Base-by-base conservation (phyloP, 1,140 invertebrate species). In the Delia radicum region DNA sequence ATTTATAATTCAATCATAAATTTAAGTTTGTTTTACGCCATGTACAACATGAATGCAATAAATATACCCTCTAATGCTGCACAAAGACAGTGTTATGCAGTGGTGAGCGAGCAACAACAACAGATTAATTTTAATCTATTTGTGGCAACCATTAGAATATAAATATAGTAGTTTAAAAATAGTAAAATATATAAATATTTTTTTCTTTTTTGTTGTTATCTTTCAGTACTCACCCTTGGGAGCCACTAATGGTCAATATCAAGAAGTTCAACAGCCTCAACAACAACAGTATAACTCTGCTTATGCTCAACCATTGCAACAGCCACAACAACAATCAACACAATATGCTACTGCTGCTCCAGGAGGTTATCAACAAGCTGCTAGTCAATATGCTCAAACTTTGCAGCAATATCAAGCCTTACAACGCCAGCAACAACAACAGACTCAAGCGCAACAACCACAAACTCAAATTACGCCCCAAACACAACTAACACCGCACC, bases 291-390 rank as follows among this genome's bases (percentile, higher is more conserved):
- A 27, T 8, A 5, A 3, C 3, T 13, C 6, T 10, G 37, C 33
- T 8, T 67, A 75, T 75, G 63, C 61, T 0, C 48, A 74, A 46
- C n/a, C 26, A 10, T 61, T 74, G 73, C 37, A 55, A 46, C 48
- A 61, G 18, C 2, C 80, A 78, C 80, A 78, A 82, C 77, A 74
- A n/a, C 63, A 12, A 77, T 74, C 71, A 62, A 31, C 77, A n/a
- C n/a, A n/a, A n/a, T n/a, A n/a, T 71, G 74, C 78, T 74, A 73
- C 69, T 48, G 72, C 27, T 42, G 29, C 31, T 24, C 24, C 76
- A 3, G 29, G 21, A 37, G 42, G 62, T 42, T 78, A 79, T 42
- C 33, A 13, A 69, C 65, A 28, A 55, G n/a, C 48, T 21, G 46
- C 46, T 15, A 24, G 0, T 27, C 65, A 71, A 10, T 74, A 77